Percentiles rank a stretch among this genome's conserved stretches.
phyloP scores from a whole-genome alignment of 2,113 vertebrate species.

The Rhinolophus sinicus region DNA sequence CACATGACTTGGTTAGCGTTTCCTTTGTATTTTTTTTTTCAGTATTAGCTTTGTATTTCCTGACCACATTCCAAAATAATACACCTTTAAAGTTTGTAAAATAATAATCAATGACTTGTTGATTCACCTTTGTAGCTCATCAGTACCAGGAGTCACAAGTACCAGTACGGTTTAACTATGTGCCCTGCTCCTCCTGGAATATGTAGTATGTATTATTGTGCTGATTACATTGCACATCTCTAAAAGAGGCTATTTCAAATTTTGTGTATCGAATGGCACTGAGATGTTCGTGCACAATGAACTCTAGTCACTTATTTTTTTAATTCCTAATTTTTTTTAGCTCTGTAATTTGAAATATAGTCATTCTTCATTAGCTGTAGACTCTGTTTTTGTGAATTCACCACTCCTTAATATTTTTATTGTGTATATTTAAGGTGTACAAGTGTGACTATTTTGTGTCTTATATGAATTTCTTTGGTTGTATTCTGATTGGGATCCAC shows the following conservation, averaged over 20 bases:
- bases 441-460: neutral
- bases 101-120: neutral
- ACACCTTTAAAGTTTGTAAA: neutral
- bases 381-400: neutral
- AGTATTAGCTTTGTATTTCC: neutral
- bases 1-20: neutral
- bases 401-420: neutral
- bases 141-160: neutral
- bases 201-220: neutral
- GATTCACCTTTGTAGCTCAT: neutral
- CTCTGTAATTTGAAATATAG: neutral
- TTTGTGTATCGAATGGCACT: neutral
- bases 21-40: neutral
- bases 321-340: neutral
- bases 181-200: neutral
- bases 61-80: neutral
- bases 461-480: neutral
- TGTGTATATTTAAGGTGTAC: neutral
- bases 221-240: neutral
- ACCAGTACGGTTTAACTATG: neutral
- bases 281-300: neutral
- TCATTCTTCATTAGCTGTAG: neutral
- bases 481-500: neutral
- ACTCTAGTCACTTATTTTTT: neutral
- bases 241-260: neutral